Evolutionary conservation across 2,888 invertebrate species (phyloP), one percentile per base, ranked within the genome.

Genomic region (Temnothorax ravouxi): DNA sequence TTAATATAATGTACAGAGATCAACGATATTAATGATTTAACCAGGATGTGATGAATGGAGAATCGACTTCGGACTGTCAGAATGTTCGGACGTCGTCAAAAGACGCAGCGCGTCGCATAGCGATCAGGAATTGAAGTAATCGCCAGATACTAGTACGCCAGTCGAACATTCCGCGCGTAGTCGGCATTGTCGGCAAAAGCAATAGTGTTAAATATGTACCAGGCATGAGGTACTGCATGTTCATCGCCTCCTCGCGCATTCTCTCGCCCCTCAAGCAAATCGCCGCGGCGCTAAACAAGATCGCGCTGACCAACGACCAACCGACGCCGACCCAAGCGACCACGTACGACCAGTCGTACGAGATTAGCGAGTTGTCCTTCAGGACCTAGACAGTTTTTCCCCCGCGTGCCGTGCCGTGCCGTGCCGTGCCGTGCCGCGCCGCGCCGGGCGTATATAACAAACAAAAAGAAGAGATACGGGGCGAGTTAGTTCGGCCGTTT

Each of bases 221-320:
- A 96, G 98, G 98, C 98, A 98, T 98, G 96, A 99, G 97, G 96
- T 99, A 99, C 96, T 99, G 99, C 97, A 99, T 98, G 96, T 99
- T 99, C 96, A 98, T 97, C 95, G 98, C 98, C 96, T 99, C 98
- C 95, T 99, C 99, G 95, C 98, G 97, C 96, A 98, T 98, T 95
- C 98, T 97, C 96, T 99, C 99, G 95, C 97, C 98, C 95, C 98
- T 97, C 95, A 99, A 97, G 96, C 99, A 99, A 96, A 98, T 97
- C 95, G 99, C 98, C 94, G 98, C 98, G 95, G 98, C 98, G 94
- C 98, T 98, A 95, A 99, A 97, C 95, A 99, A 96, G 95, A 99
- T 97, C 96, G 98, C 98, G 93, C 98, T 97, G 95, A 99, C 96
- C 95, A 99, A 96, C 94, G 98, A 97, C 96, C 98, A 97, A 93